Evolutionary conservation across 2,113 vertebrate genomes (phyloP), one percentile per base, ranked within the genome.

Genomic region (Anoura caudifer): DNA sequence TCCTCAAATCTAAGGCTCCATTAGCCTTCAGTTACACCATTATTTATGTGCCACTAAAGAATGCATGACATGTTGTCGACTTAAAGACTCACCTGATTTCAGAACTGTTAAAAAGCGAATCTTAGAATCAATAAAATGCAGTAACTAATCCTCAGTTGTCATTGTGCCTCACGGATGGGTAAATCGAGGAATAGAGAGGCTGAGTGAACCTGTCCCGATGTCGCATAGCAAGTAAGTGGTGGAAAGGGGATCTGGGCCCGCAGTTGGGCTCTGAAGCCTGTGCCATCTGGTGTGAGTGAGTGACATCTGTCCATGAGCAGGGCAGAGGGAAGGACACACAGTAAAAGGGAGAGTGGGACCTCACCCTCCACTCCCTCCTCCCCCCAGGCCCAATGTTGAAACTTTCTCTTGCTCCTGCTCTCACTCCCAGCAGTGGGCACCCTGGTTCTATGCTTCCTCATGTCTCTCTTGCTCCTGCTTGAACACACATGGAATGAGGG

Each of bases 1-100:
- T 41, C 38, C n/a, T 59, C 47, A 26, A 19, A 41, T 5, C 6
- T 7, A 15, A 77, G 38, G 1, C 69, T 61, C 33, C 45, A 3
- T 36, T 7, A 1, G 24, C 43, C 59, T 80, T 41, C 70, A 28
- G 87, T 24, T 4, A 0, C 0, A 5, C 65, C 11, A 0, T 38
- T 36, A 22, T 38, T 22, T 41, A 4, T 20, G 82, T 36, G 24
- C 14, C 59, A 50, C 36, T 31, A 7, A 83, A 31, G 36, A 16
- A 56, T 43, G 56, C 24, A 16, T 15, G 69, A 24, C 38, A 36
- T 43, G 52, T 13, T 20, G 5, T 28, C 63, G 76, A 79, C 63
- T 85, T 85, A 19, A 56, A 92, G 67, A 63, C 28, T 52, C 85
- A 26, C n/a, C 22, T 59, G n/a, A 22, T 63, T 59, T 73, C 56